These are phyloP conservation scores for Microdon myrmicae DNA, from an alignment of 2,888 invertebrate genomes.

Conservation along the genomic window DNA sequence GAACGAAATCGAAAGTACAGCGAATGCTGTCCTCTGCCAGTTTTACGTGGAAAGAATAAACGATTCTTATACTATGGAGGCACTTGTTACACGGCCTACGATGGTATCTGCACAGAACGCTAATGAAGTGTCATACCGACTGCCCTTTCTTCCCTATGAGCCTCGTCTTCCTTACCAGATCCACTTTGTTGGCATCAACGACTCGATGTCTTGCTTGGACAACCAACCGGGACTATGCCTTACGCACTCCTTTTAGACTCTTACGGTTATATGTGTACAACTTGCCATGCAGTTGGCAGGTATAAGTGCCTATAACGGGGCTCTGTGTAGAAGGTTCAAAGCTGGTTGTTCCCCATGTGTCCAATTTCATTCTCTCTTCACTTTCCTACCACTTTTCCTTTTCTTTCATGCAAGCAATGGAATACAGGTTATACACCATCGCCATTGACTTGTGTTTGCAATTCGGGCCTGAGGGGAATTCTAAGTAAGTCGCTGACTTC, in stretches of 20 bases:
- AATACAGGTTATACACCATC: too few relatives aligned
- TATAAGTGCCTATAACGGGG: slow-evolving; percentile 48
- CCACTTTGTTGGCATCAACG: slow-evolving; percentile 1
- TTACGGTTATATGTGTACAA: slow-evolving; percentile 46
- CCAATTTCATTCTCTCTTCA: slow-evolving; percentile 26
- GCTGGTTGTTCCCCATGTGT: slow-evolving; percentile 15
- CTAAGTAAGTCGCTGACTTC: too few relatives aligned
- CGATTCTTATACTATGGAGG: slow-evolving; percentile 1
- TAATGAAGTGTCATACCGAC: too few relatives aligned
- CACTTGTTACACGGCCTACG: too few relatives aligned
- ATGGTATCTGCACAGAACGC: slow-evolving; percentile 1
- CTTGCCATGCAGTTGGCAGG: slow-evolving; percentile 20
- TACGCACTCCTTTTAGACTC: slow-evolving; percentile 42
- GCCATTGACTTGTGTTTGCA: too few relatives aligned
- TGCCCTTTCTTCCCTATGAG: neutral
- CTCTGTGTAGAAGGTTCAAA: slow-evolving; percentile 45
- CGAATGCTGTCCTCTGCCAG: slow-evolving; percentile 35
- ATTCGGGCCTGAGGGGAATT: too few relatives aligned
- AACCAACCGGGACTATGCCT: slow-evolving; percentile 24
- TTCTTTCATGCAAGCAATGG: too few relatives aligned
- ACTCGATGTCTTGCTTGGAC: neutral
- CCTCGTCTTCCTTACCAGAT: slow-evolving; percentile 4
- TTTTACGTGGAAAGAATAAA: slow-evolving; percentile 10
- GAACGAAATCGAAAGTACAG: slow-evolving; percentile 49
- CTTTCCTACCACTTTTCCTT: slow-evolving; percentile 49